phyloP scores from a whole-genome alignment of 1,140 invertebrate genomes.

The Pseudomyrmex gracilis region DNA sequence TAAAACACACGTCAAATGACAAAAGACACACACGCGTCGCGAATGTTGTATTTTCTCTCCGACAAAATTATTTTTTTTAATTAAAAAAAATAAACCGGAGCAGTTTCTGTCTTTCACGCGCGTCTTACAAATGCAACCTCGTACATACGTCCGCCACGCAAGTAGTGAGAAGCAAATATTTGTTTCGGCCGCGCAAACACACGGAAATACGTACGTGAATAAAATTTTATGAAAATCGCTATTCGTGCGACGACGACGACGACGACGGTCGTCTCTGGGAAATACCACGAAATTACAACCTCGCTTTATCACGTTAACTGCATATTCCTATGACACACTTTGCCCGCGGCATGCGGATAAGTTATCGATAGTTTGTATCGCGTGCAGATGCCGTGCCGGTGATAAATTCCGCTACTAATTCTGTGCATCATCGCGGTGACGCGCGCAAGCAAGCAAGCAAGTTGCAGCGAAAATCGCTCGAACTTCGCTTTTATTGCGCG shows the following conservation, averaged over 20 bases:
- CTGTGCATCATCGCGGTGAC: slow-evolving; percentile 30
- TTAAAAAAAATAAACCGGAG: too few species aligned
- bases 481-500: slow-evolving; percentile 7
- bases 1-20: neutral
- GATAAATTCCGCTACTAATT: slow-evolving; percentile 57
- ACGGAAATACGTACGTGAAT: neutral
- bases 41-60: too few species aligned
- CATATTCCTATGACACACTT: slow-evolving; percentile 56
- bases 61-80: too few species aligned
- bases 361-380: slow-evolving; percentile 58
- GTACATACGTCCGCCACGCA: too few species aligned
- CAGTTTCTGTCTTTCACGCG: too few species aligned
- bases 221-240: slow-evolving; percentile 6
- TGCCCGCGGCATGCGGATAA: slow-evolving; percentile 35
- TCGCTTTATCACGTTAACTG: slow-evolving; percentile 42
- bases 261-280: slow-evolving; percentile 1
- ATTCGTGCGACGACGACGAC: neutral
- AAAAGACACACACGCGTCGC: neutral
- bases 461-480: slow-evolving; percentile 11
- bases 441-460: neutral
- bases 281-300: slow-evolving; percentile 39
- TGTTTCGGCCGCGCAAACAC: too few species aligned
- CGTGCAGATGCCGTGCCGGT: slow-evolving; percentile 49
- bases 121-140: too few species aligned
- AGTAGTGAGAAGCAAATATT: too few species aligned